Base-by-base conservation (phyloP, 2,888 invertebrate genomes). In the Taphrorychus bicolor region DNA sequence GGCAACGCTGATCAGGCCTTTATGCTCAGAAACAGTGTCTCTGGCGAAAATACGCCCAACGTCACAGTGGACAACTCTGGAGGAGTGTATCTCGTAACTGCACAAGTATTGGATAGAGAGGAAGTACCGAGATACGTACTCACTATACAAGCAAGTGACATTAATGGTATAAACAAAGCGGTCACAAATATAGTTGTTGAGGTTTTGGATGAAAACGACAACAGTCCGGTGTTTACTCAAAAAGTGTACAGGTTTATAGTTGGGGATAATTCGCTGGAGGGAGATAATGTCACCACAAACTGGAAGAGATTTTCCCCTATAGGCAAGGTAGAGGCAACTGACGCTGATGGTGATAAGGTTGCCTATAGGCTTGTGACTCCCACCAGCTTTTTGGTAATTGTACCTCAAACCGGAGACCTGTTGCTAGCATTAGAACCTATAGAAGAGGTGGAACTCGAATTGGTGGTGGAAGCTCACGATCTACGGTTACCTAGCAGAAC, bases 281-380 rank as follows among this genome's bases (percentile, higher is more conserved):
- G 85, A 19, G 87, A 86, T 76, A 91, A 91, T 77, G 86, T 88
- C 5, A 84, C 84, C 3, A 86, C 86, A 11, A 85, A 84, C 56
- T 92, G 91, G 91, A 88, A 89, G 76, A 86, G 94, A 64, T 97
- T 95, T 79, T 87, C 90, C 1, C 90, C 90, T 24, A 88, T 97
- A 70, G 96, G 95, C 0, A 90, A 88, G 77, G 94, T 97, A 11
- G 88, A 89, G 71, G 97, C 97, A 0, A 88, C 87, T 59, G 97
- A 97, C 81, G 91, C 91, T 0, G 97, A 97, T 81, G 94, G 93
- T n/a, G 95, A 96, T 81, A 89, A 90, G 75, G 87, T 96, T n/a
- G 92, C 93, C 57, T 98, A 97, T 81, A 90, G 91, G 59, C 83
- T 97, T 59, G 87, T 89, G 61, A 88, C 91, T 2, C 92, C 93